Conservation (phyloP, 2,888 invertebrate genomes). For the Fabriciana adippe region DNA sequence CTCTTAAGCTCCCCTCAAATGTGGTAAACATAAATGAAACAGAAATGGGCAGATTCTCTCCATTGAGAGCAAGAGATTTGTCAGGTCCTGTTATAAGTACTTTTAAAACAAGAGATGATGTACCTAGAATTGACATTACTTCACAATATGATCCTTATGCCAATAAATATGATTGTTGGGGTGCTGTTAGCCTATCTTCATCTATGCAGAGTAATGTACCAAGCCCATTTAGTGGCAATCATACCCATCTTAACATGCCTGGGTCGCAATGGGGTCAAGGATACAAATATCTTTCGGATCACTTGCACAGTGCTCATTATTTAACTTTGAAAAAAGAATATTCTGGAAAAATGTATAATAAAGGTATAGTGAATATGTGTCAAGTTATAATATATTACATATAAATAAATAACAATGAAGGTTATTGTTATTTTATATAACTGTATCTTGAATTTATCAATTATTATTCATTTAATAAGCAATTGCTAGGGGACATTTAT, state of each 20-base stretch:
- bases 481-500: too few species aligned
- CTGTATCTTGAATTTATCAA: too few species aligned
- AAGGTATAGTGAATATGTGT: conserved; percentile 55
- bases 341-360: conserved; percentile 52
- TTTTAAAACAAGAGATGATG: conserved; percentile 59
- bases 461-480: too few species aligned
- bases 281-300: conserved; percentile 86
- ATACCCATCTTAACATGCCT: conserved; percentile 88
- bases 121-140: conserved; percentile 61
- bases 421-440: too few species aligned
- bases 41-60: conserved; percentile 85
- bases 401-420: too few species aligned
- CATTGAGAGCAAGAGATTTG: conserved; percentile 84
- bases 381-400: too few species aligned
- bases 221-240: conserved; percentile 83
- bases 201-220: conserved; percentile 90
- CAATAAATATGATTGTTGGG: conserved; percentile 86
- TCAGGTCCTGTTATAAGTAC: conserved; percentile 82
- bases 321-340: conserved; percentile 79
- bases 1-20: conserved; percentile 83
- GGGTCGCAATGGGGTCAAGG: conserved; percentile 88
- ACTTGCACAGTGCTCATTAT: conserved; percentile 86
- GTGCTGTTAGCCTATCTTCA: conserved; percentile 85
- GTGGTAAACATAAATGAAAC: conserved; percentile 84
- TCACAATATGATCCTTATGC: conserved; percentile 81